These are phyloP conservation scores for Berghia stephanieae DNA, from an alignment of 1,140 invertebrate genomes.

Conservation along the genomic window DNA sequence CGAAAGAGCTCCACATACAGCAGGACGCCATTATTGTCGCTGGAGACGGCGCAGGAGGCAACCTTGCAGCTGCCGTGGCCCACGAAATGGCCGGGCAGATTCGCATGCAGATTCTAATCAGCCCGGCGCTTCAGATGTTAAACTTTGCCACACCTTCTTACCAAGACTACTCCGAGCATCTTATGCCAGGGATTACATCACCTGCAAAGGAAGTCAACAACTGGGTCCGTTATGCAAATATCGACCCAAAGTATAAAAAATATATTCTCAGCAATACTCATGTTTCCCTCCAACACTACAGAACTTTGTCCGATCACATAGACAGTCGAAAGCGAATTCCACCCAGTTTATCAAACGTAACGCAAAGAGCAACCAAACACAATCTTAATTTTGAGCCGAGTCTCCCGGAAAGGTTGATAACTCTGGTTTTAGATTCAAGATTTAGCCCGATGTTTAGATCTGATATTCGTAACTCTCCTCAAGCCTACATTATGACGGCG, in stretches of 20 bases:
- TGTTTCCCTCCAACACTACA: conserved; percentile 32
- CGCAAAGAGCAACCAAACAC: conserved; percentile 35
- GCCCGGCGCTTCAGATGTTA: conserved; percentile 57
- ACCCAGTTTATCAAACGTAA: conserved; percentile 37
- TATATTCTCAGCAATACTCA: conserved; percentile 48
- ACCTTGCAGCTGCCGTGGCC: conserved; percentile 57
- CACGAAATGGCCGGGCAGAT: conserved; percentile 14
- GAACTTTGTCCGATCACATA: conserved; percentile 32
- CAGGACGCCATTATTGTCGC: conserved; percentile 49
- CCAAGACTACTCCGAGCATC: conserved; percentile 41
- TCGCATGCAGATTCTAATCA: conserved; percentile 54
- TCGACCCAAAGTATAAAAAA: conserved; percentile 24
- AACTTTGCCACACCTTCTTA: conserved; percentile 62
- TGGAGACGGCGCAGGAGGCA: conserved; percentile 61
- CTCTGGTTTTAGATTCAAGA: conserved; percentile 38
- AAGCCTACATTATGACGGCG: conserved; percentile 55
- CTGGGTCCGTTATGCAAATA: conserved; percentile 50
- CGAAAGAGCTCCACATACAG: conserved; percentile 45
- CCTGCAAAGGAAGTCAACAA: conserved; percentile 42
- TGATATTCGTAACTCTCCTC: conserved; percentile 41
- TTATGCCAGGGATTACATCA: conserved; percentile 50
- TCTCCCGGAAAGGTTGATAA: conserved; percentile 37
- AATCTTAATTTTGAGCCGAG: background rate
- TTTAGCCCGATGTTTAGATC: conserved; percentile 47
- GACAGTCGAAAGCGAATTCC: conserved; percentile 47